Conservation (phyloP, 2,888 invertebrate genomes). For the Erannis defoliaria region DNA sequence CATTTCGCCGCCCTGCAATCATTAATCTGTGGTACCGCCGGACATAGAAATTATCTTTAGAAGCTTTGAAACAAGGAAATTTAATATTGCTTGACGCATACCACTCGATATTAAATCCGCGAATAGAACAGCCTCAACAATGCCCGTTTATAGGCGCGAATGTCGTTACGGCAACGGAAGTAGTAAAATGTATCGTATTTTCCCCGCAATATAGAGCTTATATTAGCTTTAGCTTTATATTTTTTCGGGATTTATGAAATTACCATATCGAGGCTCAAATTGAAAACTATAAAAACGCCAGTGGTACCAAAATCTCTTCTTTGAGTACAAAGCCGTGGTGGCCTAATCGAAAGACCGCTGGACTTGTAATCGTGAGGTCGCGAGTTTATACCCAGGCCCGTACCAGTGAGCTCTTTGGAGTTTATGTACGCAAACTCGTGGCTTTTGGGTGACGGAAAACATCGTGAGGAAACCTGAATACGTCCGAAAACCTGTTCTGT, state of each 20-base stretch:
- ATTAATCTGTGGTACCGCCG: conserved; percentile 29
- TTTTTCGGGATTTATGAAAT: conserved; percentile 34
- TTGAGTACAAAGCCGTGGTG: background rate
- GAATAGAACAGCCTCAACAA: conserved; percentile 31
- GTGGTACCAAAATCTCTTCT: background rate
- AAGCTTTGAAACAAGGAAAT: conserved; percentile 27
- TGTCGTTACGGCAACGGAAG: conserved; percentile 28
- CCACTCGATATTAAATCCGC: conserved; percentile 34
- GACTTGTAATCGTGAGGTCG: too few species aligned
- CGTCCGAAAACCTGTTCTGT: background rate
- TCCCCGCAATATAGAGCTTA: conserved; percentile 30
- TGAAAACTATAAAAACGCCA: conserved; percentile 25
- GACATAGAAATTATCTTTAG: conserved; percentile 30
- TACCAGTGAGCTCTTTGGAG: too few species aligned
- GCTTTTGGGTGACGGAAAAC: too few species aligned
- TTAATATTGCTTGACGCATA: conserved; percentile 29
- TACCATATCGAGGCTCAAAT: conserved; percentile 26
- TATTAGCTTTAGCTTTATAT: conserved; percentile 26
- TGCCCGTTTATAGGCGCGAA: conserved; percentile 24
- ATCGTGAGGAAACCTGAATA: too few species aligned
- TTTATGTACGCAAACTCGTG: too few species aligned
- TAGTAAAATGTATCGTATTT: conserved; percentile 34
- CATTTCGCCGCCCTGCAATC: conserved; percentile 31
- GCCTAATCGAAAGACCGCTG: too few species aligned
- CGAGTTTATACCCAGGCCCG: too few species aligned